Evolutionary conservation across 2,797 vertebrate genomes (phyloP), one percentile per base, ranked within the genome.

Genomic region (Babyrousa celebensis): DNA sequence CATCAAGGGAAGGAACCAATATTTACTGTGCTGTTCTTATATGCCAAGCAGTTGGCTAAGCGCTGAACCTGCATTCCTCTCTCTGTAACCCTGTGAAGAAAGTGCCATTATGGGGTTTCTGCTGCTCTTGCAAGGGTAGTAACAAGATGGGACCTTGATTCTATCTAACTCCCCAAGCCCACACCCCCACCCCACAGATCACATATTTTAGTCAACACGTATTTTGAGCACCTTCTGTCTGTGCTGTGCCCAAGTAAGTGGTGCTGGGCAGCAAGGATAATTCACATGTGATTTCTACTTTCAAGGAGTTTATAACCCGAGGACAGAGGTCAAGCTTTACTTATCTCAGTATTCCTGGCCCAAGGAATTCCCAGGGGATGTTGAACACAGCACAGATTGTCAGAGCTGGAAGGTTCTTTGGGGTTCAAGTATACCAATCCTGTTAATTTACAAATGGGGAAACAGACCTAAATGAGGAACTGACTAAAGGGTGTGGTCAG

Each of bases 111-210:
- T 12, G 8, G 8, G 20, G 21, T 36, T 75, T 85, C 40, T 14
- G 40, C 58, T 87, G 20, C 90, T 94, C 72, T 85, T 86, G 75
- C 91, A 94, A 97, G 21, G 32, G 17, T 14, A 29, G 84, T 54
- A 18, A 68, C 27, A 72, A 12, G 21, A 20, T 23, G 12, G 9
- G 70, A 86, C 78, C 75, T 91, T 17, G 9, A 23, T 83, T 75
- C 52, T 1, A 48, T 6, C 65, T 25, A 17, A 71, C 58, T 82
- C 48, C 17, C 8, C 18, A 56, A 68, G 52, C 16, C 40, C 0
- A 0, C 18, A 21, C 20, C n/a, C 27, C 21, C 54, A 48, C 43
- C 40, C 32, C 43, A 5, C 58, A 84, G 90, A 79, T 52, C 25
- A 77, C 14, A 1, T 0, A 3, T 91, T 91, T 68, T 63, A 9